phyloP scores from a whole-genome alignment of 2,797 vertebrate species.

The Tapera naevia region DNA sequence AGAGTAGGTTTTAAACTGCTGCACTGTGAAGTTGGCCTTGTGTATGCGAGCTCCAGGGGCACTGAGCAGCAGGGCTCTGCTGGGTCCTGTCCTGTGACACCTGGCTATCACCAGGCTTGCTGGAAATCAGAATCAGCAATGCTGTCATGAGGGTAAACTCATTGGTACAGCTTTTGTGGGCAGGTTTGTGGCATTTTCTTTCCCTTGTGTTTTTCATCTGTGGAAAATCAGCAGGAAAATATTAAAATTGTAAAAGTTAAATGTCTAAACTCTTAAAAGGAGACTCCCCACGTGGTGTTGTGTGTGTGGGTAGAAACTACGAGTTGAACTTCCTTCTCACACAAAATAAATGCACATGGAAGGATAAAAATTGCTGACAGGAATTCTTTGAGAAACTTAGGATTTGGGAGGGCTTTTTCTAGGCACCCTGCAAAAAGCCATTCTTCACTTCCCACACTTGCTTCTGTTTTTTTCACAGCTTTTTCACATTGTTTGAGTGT shows the following conservation, averaged over 20 bases:
- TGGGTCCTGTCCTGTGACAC: not conserved
- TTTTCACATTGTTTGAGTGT: not conserved
- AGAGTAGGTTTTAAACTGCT: not conserved
- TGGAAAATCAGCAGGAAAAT: not conserved
- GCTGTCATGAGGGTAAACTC: not conserved
- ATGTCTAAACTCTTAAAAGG: not conserved
- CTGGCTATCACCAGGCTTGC: not conserved
- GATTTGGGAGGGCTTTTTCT: not conserved
- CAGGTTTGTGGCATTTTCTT: not conserved
- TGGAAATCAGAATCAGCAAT: not conserved
- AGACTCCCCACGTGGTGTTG: rapidly evolving
- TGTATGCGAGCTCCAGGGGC: not conserved
- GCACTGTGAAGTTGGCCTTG: not conserved
- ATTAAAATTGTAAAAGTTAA: not conserved
- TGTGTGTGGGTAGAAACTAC: not conserved
- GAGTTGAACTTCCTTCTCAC: not conserved
- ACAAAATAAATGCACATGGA: not conserved
- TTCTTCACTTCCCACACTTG: not conserved
- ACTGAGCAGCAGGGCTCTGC: not conserved
- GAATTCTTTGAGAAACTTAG: not conserved
- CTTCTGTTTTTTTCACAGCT: not conserved
- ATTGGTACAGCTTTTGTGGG: not conserved
- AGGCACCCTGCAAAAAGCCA: not conserved
- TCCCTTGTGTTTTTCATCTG: rapidly evolving
- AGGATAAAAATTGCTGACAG: not conserved